Base-by-base conservation (phyloP, 2,888 invertebrate genomes). In the Microctonus hyperodae region DNA sequence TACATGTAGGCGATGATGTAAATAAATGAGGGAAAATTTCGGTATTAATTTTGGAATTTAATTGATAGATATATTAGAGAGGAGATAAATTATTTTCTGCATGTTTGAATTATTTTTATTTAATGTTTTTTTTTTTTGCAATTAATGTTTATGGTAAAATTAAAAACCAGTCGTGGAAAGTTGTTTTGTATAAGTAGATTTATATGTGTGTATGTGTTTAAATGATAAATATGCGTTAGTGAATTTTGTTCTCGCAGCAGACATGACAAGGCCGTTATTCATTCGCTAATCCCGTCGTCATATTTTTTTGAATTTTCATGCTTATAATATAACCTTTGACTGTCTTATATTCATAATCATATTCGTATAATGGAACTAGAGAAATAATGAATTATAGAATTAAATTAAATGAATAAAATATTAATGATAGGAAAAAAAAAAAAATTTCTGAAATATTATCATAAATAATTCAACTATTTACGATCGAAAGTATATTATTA, bases 1-100 rank as follows among this genome's bases (percentile, higher is more conserved):
- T 28, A 28, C 28, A 57, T 50, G 62, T 37, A 53, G 37, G n/a
- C n/a, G n/a, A n/a, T n/a, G n/a, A n/a, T 56, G 37, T 60, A 55
- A 40, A 44, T 44, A 6, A 44, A 16, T 7, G 16, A 20, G 44
- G 16, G n/a, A 28, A 28, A 28, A 5, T 28, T 5, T 28, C 28
- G 7, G 28, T 28, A 28, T 28, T n/a, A n/a, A n/a, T n/a, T n/a
- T n/a, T n/a, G n/a, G n/a, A n/a, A n/a, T n/a, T n/a, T n/a, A n/a
- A n/a, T n/a, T n/a, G n/a, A n/a, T n/a, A n/a, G n/a, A n/a, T n/a
- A n/a, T n/a, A n/a, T n/a, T n/a, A n/a, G n/a, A n/a, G n/a, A n/a
- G n/a, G n/a, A n/a, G n/a, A n/a, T n/a, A n/a, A n/a, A n/a, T n/a
- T n/a, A n/a, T n/a, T n/a, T n/a, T n/a, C n/a, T n/a, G n/a, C n/a